Evolutionary conservation across 2,888 invertebrate genomes (phyloP), one percentile per base, ranked within the genome.

Genomic region (Drosophila atroscutellata): DNA sequence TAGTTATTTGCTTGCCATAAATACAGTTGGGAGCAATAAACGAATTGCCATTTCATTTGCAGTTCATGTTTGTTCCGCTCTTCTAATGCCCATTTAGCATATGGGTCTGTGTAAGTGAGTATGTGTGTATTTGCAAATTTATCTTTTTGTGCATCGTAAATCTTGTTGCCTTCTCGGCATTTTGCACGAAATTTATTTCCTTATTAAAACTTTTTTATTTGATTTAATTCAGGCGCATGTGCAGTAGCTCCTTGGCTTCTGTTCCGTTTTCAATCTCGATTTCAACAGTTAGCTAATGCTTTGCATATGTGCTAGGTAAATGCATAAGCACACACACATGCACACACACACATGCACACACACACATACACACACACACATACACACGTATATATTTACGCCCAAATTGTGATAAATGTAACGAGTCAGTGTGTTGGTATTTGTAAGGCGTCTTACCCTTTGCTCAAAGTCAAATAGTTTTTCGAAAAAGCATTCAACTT

Each of bases 141-240:
- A 86, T 90, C 82, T 90, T 79, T 77, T 77, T 78, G 73, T 76
- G 83, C 83, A 83, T 90, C 90, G 83, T 88, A 86, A 90, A 90
- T 86, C 88, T 85, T 89, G 73, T 73, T 89, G 89, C 81, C 89
- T 85, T 88, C 88, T 78, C 83, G 81, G 81, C 81, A 78, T 90
- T 88, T 89, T 71, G 67, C 80, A 66, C 81, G 73, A 75, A 86
- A 86, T 90, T 90, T 88, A 88, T 87, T 88, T 88, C 86, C 83
- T 86, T 88, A 87, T 87, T 87, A 90, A 90, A 87, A 88, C 76
- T 87, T 86, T 85, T 80, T 86, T 89, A 89, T 89, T 89, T 86
- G 83, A 86, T 89, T 86, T 87, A 82, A 87, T 84, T 89, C 70
- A 30, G 51, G 80, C 83, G 77, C 74, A 80, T 82, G 81, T 81